Percentiles rank a stretch among this genome's conserved stretches.
These are phyloP conservation scores for Clanis bilineata DNA, from an alignment of 2,888 invertebrate genomes.

Conservation along the genomic window DNA sequence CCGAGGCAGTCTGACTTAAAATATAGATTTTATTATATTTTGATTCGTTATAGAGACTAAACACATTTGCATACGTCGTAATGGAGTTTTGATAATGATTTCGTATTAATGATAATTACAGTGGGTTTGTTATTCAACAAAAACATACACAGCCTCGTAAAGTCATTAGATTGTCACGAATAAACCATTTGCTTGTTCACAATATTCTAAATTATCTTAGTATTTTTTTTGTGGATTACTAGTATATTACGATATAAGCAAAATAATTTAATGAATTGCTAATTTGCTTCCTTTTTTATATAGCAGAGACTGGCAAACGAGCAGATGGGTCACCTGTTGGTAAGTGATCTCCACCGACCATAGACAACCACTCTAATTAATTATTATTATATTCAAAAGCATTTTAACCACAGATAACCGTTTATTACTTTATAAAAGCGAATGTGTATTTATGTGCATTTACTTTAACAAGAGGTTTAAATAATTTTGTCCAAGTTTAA, in stretches of 20 bases:
- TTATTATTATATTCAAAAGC: no score
- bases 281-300: background rate
- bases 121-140: slow-evolving; percentile 6
- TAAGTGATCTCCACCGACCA: no score
- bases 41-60: background rate
- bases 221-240: background rate
- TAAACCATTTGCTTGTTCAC: background rate
- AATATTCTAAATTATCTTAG: background rate
- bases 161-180: slow-evolving; percentile 16
- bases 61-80: background rate
- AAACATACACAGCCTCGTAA: slow-evolving; percentile 7
- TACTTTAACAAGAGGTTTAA: no score
- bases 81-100: slow-evolving; percentile 9
- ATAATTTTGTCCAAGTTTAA: no score
- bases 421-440: no score
- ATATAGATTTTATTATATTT: background rate
- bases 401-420: no score
- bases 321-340: no score
- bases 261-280: background rate
- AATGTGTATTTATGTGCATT: no score
- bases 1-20: background rate
- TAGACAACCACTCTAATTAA: no score
- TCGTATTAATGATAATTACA: slow-evolving; percentile 9
- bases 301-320: no score
- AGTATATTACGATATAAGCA: background rate